These are phyloP conservation scores for Drosophila ercepeae DNA, from an alignment of 1,140 invertebrate genomes.

Conservation along the genomic window DNA sequence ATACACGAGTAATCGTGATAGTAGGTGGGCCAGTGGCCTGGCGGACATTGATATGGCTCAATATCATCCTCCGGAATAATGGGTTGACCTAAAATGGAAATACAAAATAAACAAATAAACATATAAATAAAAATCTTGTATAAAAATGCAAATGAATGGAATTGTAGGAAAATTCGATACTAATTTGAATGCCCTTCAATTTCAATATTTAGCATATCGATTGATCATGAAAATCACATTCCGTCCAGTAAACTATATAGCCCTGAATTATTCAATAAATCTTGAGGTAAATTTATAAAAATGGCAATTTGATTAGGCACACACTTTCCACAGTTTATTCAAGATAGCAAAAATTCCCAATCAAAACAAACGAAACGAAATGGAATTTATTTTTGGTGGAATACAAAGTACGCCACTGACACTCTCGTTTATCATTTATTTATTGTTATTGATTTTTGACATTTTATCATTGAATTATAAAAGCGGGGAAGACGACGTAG, in stretches of 20 bases:
- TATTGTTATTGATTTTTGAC: conserved; percentile 82
- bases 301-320: conserved; percentile 74
- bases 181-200: conserved; percentile 43
- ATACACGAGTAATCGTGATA: neutral
- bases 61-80: conserved; percentile 14
- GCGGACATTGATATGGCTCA: neutral
- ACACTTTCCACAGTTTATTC: conserved; percentile 35
- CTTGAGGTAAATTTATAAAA: conserved; percentile 73
- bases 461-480: conserved; percentile 81
- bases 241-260: conserved; percentile 19
- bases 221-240: conserved; percentile 38
- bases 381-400: conserved; percentile 40
- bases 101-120: too few relatives aligned
- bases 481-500: conserved; percentile 14
- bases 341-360: conserved; percentile 20
- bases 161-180: conserved; percentile 2
- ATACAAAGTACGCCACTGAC: conserved; percentile 71
- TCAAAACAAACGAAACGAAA: conserved; percentile 31
- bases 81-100: conserved; percentile 13
- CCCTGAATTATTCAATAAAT: conserved; percentile 54
- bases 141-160: neutral
- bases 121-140: neutral
- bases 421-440: conserved; percentile 79
- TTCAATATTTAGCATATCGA: conserved; percentile 32
- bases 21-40: neutral